Percentiles rank a stretch among this genome's conserved stretches.
Evolutionary conservation across 2,113 vertebrate species (phyloP).

Genomic region (Tachysurus fulvidraco): DNA sequence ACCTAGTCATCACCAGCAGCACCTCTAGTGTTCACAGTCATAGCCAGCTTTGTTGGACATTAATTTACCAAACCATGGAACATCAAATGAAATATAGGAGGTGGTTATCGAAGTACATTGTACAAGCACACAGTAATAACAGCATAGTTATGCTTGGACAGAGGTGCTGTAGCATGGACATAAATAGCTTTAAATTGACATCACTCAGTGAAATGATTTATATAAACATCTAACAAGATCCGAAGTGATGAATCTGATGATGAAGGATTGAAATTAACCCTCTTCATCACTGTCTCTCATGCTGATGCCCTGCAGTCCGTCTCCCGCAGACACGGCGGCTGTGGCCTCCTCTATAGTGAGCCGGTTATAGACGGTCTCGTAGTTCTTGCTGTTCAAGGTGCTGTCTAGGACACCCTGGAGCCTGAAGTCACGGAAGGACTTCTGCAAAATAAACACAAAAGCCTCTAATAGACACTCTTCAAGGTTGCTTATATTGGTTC

Average conservation of each 20-base stretch:
- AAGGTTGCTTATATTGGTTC: neutral
- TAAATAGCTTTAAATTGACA: constrained; percentile 1
- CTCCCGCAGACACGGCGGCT: constrained; percentile 79
- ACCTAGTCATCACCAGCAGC: neutral
- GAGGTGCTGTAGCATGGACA: constrained; percentile 26
- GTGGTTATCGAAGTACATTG: constrained; percentile 40
- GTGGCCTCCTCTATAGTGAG: constrained; percentile 91
- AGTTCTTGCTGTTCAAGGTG: constrained; percentile 88
- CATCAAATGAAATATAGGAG: constrained; percentile 44
- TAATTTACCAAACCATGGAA: constrained; percentile 36
- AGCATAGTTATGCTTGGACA: constrained; percentile 26
- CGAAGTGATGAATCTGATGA: neutral
- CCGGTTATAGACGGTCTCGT: constrained; percentile 88
- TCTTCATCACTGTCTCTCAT: constrained; percentile 97
- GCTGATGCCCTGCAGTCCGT: constrained; percentile 88
- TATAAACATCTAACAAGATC: constrained; percentile 17
- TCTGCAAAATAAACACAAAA: constrained; percentile 71
- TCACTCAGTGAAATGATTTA: constrained; percentile 17
- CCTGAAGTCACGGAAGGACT: constrained; percentile 93
- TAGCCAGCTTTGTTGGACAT: constrained; percentile 29
- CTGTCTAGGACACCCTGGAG: constrained; percentile 89
- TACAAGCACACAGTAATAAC: constrained; percentile 45
- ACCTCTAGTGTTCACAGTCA: constrained; percentile 21
- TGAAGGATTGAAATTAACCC: constrained; percentile 65
- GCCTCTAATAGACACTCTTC: neutral